Evolutionary conservation across 2,888 invertebrate species (phyloP), one percentile per base, ranked within the genome.

Genomic region (Ligdia adustata): DNA sequence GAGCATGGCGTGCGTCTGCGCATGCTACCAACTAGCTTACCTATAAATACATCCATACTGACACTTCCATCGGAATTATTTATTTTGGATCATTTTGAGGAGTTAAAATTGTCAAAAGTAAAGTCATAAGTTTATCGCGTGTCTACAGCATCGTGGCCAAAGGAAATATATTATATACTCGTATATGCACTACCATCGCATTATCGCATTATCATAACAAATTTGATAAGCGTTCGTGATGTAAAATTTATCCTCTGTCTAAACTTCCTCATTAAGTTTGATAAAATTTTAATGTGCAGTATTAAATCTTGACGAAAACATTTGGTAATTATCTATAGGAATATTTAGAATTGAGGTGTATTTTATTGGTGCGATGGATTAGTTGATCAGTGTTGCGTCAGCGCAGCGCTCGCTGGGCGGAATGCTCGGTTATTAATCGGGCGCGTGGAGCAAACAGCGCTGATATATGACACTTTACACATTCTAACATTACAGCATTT

Each of bases 391-490:
- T 60, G 59, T 77, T 73, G 72, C 78, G 73, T 83, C 82, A 82
- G 68, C 69, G n/a, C n/a, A n/a, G n/a, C n/a, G n/a, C n/a, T n/a
- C n/a, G n/a, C n/a, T n/a, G n/a, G 57, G 65, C 64, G 69, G 71
- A 76, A 76, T 72, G 69, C 59, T 63, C 64, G 69, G 59, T 80
- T 80, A 81, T 82, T 82, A 82, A 82, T 83, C 66, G 72, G 58
- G 66, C 54, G 61, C 64, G 69, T 66, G 66, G 66, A 78, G 79
- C 77, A 77, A 85, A 85, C 78, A 81, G 60, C 77, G 70, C 75
- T 87, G 83, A 88, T 85, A 86, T 85, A 87, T 82, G 84, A 84
- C 81, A 86, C 79, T 79, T 82, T 73, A 82, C 77, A 83, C 77
- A 80, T 79, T 82, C 81, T 82, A 83, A 84, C 82, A 85, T 84